Conservation (phyloP, 2,888 invertebrate genomes). For the Autographa gamma region DNA sequence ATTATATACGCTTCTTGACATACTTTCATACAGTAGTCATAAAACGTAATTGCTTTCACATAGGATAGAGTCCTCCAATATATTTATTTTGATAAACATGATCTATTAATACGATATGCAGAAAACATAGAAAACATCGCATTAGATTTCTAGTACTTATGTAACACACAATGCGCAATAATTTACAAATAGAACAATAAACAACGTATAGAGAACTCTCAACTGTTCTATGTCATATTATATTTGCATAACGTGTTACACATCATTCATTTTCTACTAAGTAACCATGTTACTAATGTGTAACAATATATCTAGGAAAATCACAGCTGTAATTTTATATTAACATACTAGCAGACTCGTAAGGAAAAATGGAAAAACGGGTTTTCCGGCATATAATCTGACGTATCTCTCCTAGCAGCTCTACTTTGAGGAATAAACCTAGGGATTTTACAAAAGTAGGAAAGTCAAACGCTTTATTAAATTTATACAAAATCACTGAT, state of each 20-base stretch:
- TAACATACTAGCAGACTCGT: not conserved
- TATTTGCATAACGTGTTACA: slow-evolving; percentile 43
- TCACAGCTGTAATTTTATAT: not conserved
- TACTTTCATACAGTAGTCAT: no score
- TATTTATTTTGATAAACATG: no score
- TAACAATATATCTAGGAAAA: slow-evolving; percentile 16
- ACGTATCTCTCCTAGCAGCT: not conserved
- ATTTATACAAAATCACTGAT: no score
- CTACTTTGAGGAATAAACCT: no score
- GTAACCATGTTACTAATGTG: not conserved
- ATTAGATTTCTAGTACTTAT: not conserved
- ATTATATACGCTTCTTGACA: no score
- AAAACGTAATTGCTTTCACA: no score
- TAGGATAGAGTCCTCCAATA: no score
- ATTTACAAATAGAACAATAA: not conserved
- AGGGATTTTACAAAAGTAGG: no score
- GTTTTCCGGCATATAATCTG: not conserved
- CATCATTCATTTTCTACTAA: slow-evolving; percentile 11
- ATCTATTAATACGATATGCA: no score
- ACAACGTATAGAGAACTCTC: not conserved
- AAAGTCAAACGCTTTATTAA: no score
- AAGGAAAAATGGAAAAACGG: not conserved
- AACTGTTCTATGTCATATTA: slow-evolving; percentile 1
- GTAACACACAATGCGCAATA: not conserved
- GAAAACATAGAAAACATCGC: not conserved